phyloP scores from a whole-genome alignment of 2,888 invertebrate species.

The Nebria salina region DNA sequence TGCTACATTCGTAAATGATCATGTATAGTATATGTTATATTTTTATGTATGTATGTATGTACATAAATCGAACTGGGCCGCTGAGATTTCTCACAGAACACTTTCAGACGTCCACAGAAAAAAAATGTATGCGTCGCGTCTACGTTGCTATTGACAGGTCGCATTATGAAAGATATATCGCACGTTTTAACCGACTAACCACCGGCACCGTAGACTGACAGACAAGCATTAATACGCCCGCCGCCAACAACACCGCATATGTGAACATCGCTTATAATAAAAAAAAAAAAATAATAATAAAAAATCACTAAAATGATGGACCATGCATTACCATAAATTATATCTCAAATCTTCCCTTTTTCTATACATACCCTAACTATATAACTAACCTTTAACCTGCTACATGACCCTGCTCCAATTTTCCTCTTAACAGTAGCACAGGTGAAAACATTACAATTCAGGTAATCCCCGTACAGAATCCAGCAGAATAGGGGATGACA shows the following conservation, averaged over 20 bases:
- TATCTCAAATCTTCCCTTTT: not conserved
- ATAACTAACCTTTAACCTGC: not conserved
- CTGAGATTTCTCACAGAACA: conserved; percentile 43
- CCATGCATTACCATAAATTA: not conserved
- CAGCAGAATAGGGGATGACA: conserved; percentile 2
- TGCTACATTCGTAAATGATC: conserved; percentile 22
- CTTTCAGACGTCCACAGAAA: conserved; percentile 30
- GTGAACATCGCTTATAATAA: not conserved
- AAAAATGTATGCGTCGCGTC: conserved; percentile 33
- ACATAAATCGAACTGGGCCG: conserved; percentile 32
- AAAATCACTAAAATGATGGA: not conserved
- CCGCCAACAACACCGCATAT: not conserved
- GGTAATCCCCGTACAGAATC: conserved; percentile 3
- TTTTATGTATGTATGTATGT: not conserved
- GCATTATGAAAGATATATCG: conserved; percentile 45
- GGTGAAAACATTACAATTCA: not conserved
- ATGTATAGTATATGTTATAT: not conserved
- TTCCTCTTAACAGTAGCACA: not conserved
- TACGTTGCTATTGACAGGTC: conserved; percentile 44
- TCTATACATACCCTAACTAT: not conserved
- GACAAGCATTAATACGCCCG: conserved; percentile 3
- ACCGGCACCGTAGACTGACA: conserved; percentile 4
- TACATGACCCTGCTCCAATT: not conserved
- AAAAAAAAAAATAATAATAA: too few species aligned
- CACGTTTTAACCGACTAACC: conserved; percentile 42